A percentile compares a stretch with the other conserved stretches of the same genome.
phyloP scores from a whole-genome alignment of 2,113 vertebrate species.

The Mugil cephalus region DNA sequence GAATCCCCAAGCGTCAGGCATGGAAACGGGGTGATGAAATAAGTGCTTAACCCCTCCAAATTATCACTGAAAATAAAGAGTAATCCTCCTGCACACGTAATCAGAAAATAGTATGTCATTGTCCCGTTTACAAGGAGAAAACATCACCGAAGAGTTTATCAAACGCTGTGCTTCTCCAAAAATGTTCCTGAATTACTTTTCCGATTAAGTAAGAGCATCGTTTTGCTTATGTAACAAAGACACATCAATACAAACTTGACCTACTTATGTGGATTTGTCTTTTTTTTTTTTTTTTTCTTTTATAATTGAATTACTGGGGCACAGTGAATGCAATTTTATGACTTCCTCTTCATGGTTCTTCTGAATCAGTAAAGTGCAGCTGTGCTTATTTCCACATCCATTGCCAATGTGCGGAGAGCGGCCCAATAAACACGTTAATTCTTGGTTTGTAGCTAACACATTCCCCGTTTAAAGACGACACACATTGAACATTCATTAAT shows the following conservation, averaged over 20 bases:
- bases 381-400: constrained; percentile 31
- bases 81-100: constrained; percentile 35
- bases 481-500: constrained; percentile 2
- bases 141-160: neutral
- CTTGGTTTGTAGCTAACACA: constrained; percentile 11
- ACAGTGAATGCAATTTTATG: constrained; percentile 16
- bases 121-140: constrained; percentile 7
- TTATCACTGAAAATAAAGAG: constrained; percentile 21
- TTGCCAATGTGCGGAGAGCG: constrained; percentile 29
- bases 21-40: constrained; percentile 45
- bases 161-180: constrained; percentile 23
- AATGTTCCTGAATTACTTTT: constrained; percentile 32
- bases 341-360: neutral
- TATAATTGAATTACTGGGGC: constrained; percentile 25
- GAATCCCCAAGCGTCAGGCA: constrained; percentile 46
- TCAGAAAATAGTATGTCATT: constrained; percentile 36
- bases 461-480: neutral
- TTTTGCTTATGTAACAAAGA: constrained; percentile 27
- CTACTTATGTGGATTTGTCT: constrained; percentile 28
- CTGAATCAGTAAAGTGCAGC: constrained; percentile 54
- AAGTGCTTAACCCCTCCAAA: constrained; percentile 19
- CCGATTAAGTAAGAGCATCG: constrained; percentile 19
- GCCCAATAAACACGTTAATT: constrained; percentile 22
- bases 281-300: neutral
- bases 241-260: constrained; percentile 18